These are phyloP conservation scores for Andrena trimmerana DNA, from an alignment of 2,888 invertebrate genomes.

Conservation along the genomic window DNA sequence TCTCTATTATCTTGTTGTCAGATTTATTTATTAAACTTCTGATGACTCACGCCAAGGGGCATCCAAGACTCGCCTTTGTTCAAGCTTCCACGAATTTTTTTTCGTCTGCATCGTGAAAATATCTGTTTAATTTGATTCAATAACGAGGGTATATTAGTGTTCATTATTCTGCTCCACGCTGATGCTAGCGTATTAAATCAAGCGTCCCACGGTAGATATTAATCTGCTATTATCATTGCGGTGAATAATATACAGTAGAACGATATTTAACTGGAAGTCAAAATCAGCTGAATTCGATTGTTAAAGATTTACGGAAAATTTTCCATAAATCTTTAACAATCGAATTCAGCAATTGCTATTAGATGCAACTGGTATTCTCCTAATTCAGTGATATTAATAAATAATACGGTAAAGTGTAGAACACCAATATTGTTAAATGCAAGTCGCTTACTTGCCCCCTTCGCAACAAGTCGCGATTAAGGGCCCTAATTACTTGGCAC, in stretches of 20 bases:
- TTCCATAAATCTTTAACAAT: background rate
- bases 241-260: background rate
- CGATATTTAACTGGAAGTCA: background rate
- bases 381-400: background rate
- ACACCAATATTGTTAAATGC: background rate
- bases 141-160: background rate
- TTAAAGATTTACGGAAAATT: background rate
- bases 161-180: background rate
- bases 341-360: background rate
- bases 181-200: background rate
- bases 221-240: background rate
- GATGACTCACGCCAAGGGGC: constrained; percentile 68
- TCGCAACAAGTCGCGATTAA: background rate
- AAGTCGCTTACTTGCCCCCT: background rate
- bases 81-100: constrained; percentile 24
- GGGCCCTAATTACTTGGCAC: constrained; percentile 27
- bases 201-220: background rate
- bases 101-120: background rate
- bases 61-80: constrained; percentile 67
- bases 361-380: background rate
- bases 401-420: background rate
- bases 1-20: constrained; percentile 82
- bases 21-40: constrained; percentile 81
- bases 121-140: background rate
- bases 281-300: background rate